Evolutionary conservation across 1,140 invertebrate species (phyloP), one percentile per base, ranked within the genome.

Genomic region (Meloidogyne hapla): DNA sequence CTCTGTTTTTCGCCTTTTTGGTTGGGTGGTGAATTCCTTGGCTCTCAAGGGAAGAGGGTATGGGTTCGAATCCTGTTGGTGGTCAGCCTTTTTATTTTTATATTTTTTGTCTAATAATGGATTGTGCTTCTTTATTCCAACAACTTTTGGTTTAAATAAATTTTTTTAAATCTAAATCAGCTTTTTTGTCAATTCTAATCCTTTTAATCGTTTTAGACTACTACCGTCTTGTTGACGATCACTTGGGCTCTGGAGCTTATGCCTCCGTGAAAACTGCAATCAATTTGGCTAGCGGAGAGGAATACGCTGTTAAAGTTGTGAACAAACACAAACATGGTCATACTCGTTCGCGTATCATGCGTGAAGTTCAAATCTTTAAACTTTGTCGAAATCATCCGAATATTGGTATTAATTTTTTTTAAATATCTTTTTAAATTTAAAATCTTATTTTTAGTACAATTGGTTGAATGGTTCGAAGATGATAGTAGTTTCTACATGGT

Each of bases 361-460:
- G 94, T 77, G 96, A 99, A 89, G 94, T 99, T 81, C 95, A 99
- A 89, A 97, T 94, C 80, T 98, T 98, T 90, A 93, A 96, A 89
- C 93, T 97, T 89, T 98, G 95, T 89, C 92, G 94, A 88, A 94
- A 93, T 78, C 94, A 98, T 90, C 92, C 93, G 26, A 95, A 97
- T 88, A 97, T 98, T 88, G 48, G 93, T 98, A 33, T 33, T 87
- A 94, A 98, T 89, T 91, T 99, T 13, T 70, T 80, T 40, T 83
- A 85, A 42, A 83, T 85, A 45, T 18, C 26, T 26, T 25, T 71
- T 25, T 9, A 13, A 0, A 6, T 33, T 25, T 6, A 0, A 18
- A 75, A 21, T 71, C 4, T 28, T 23, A 21, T 40, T 23, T 23
- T 56, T 5, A 56, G 63, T 26, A 15, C 21, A 45, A 21, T 74